Base-by-base conservation (phyloP, 1,140 invertebrate species). In the Bicyclus anynana region DNA sequence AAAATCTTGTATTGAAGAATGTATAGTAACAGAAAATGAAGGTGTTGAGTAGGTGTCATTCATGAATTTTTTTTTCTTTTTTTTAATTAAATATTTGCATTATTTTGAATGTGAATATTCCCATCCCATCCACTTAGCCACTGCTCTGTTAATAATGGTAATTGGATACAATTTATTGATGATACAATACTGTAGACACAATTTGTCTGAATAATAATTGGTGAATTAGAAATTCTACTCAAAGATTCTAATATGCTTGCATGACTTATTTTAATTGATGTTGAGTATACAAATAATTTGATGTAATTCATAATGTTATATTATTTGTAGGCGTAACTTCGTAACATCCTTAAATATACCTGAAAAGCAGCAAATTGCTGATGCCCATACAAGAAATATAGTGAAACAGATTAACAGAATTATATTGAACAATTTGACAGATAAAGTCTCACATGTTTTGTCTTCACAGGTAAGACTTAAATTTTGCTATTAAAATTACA, bases 371-470 rank as follows among this genome's bases (percentile, higher is more conserved):
- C 72, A 90, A 54, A 65, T 77, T 38, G 87, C 90, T 59, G 75
- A 90, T 72, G 47, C 86, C 13, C 67, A 88, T 33, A 81, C 87
- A 50, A 89, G 89, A 61, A 77, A 81, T 29, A 70, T 95, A 47
- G 87, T 92, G 1, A 90, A 91, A 66, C 92, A 94, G 84, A 89
- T 96, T 1, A 94, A 95, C 80, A 91, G 93, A 72, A 85, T 92
- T 3, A 74, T 95, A 5, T 69, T 91, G 12, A 90, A 91, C 51
- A 83, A 90, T 65, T 80, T 96, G 12, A 81, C 81, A 47, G 72
- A 81, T 53, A 90, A 90, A 58, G 85, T 89, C 60, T 69, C 89
- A 6, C 93, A 95, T 89, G 84, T 95, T 55, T 71, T 91, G 5
- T 90, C 92, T 42, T 61, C 90, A n/a, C 91, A 94, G 80, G 88